Percentiles rank a stretch among this genome's conserved stretches.
phyloP scores from a whole-genome alignment of 1,140 invertebrate species.

The Lanistes nyassanus region DNA sequence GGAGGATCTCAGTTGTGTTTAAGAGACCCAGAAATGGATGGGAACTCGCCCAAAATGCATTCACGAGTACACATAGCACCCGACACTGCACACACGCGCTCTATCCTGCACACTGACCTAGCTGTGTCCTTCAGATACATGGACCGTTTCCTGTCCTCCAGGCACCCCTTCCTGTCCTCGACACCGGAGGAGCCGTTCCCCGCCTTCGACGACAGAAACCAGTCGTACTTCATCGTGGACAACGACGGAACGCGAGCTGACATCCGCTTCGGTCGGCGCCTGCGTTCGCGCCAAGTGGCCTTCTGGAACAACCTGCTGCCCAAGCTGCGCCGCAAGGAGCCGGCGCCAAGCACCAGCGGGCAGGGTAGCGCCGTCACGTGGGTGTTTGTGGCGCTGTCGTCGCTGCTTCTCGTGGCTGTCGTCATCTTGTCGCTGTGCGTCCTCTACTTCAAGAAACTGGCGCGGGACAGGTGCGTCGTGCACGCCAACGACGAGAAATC shows the following conservation, averaged over 20 bases:
- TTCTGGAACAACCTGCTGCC: slow-evolving; percentile 41
- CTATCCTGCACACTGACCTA: too few relatives aligned
- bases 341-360: background rate
- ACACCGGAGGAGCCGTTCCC: background rate
- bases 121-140: background rate
- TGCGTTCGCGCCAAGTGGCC: slow-evolving; percentile 28
- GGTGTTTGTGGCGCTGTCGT: slow-evolving; percentile 28
- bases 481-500: slow-evolving; percentile 16
- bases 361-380: slow-evolving; percentile 15
- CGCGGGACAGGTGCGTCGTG: background rate
- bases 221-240: slow-evolving; percentile 30
- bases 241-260: slow-evolving; percentile 19
- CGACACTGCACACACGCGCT: too few relatives aligned
- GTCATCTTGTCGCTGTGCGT: slow-evolving; percentile 25
- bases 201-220: slow-evolving; percentile 20
- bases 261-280: slow-evolving; percentile 9
- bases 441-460: slow-evolving; percentile 8
- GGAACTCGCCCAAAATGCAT: too few relatives aligned
- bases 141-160: slow-evolving; percentile 15
- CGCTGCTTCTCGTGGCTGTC: slow-evolving; percentile 19
- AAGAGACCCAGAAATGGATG: background rate
- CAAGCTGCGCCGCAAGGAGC: background rate
- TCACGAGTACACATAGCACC: too few relatives aligned
- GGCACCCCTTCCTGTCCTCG: slow-evolving; percentile 13
- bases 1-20: too few relatives aligned